A percentile compares a stretch with the other conserved stretches of the same genome.
These are phyloP conservation scores for Leguminivora glycinivorella DNA, from an alignment of 1,140 invertebrate genomes.

Conservation along the genomic window DNA sequence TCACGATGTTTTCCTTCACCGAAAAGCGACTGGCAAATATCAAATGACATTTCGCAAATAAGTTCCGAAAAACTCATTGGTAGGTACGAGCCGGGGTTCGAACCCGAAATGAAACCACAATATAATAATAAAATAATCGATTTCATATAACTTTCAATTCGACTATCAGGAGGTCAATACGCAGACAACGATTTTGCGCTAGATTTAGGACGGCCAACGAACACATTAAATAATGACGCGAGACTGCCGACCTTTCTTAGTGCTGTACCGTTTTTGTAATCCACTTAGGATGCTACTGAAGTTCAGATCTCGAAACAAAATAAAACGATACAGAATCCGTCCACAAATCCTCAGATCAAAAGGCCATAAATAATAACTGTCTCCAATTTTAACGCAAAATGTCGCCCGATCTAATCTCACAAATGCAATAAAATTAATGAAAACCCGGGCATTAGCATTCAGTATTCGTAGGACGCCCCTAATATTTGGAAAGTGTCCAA, in stretches of 20 bases:
- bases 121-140: too few relatives aligned
- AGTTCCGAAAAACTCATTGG: too few relatives aligned
- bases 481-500: constrained; percentile 28
- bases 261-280: not conserved
- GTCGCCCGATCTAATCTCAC: constrained; percentile 19
- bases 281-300: not conserved
- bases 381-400: constrained; percentile 21
- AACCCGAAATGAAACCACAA: too few relatives aligned
- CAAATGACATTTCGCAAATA: too few relatives aligned
- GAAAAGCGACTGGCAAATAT: too few relatives aligned
- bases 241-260: not conserved
- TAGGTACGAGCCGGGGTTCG: too few relatives aligned
- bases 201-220: too few relatives aligned
- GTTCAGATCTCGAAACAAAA: not conserved
- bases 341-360: not conserved
- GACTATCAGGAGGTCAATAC: too few relatives aligned
- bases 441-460: constrained; percentile 28
- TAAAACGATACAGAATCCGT: not conserved
- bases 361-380: constrained; percentile 15
- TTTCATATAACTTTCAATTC: too few relatives aligned
- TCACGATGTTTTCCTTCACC: too few relatives aligned
- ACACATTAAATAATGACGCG: not conserved
- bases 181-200: too few relatives aligned
- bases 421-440: constrained; percentile 27
- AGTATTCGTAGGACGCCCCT: not conserved